Evolutionary conservation across 2,888 invertebrate species (phyloP).

Genomic region (Harmothoe impar): DNA sequence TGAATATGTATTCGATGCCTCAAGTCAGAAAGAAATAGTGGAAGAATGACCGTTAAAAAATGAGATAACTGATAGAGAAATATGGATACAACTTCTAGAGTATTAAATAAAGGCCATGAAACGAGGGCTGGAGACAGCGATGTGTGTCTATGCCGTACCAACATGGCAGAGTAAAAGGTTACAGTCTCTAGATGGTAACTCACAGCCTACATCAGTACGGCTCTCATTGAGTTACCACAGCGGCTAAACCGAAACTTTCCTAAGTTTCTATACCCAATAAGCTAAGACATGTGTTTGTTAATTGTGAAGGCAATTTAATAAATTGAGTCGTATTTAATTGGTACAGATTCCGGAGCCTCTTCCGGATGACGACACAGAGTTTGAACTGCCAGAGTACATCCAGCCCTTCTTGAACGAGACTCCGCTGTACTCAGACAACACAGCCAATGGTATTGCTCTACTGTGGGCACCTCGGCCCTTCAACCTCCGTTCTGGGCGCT

Average conservation of each 20-base stretch:
- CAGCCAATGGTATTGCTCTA: slow-evolving; percentile 98
- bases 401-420: slow-evolving; percentile 96
- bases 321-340: too few species aligned
- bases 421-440: slow-evolving; percentile 98
- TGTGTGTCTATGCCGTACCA: slow-evolving; percentile 41
- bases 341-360: slow-evolving; percentile 89
- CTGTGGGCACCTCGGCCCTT: slow-evolving; percentile 99
- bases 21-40: too few species aligned
- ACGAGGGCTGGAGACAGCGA: slow-evolving; percentile 48
- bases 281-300: not conserved
- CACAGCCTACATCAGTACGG: not conserved
- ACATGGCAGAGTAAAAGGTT: slow-evolving; percentile 36
- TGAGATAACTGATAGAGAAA: too few species aligned
- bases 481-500: slow-evolving; percentile 96
- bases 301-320: too few species aligned
- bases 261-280: not conserved
- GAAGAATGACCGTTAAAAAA: too few species aligned
- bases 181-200: not conserved
- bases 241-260: not conserved
- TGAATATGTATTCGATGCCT: too few species aligned
- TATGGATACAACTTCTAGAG: too few species aligned
- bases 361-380: slow-evolving; percentile 91
- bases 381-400: slow-evolving; percentile 93
- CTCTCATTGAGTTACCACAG: slow-evolving; percentile 18
- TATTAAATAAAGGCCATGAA: slow-evolving; percentile 23